These are phyloP conservation scores for Narcine bancroftii DNA, from an alignment of 2,113 vertebrate genomes.

Conservation along the genomic window DNA sequence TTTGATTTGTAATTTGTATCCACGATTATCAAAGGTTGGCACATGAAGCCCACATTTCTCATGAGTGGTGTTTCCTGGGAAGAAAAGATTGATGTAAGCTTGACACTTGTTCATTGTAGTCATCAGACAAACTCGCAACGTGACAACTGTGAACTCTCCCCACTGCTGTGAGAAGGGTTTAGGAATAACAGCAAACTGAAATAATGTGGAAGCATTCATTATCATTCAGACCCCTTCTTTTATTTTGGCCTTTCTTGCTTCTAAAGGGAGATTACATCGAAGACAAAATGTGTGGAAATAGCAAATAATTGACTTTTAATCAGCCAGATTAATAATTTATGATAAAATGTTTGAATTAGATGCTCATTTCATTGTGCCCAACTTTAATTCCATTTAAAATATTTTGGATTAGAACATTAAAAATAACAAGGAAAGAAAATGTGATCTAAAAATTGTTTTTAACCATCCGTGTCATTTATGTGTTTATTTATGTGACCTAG, in stretches of 20 bases:
- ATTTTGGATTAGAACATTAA: not conserved
- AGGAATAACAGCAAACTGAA: not conserved
- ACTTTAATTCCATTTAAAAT: not conserved
- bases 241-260: not conserved
- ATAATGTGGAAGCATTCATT: not conserved
- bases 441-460: not conserved
- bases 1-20: not conserved
- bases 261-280: not conserved
- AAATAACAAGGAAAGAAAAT: not conserved
- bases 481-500: slow-evolving; percentile 39
- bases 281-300: not conserved
- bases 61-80: not conserved
- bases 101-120: not conserved
- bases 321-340: not conserved
- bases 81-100: not conserved
- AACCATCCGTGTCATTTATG: not conserved
- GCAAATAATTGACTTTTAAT: not conserved
- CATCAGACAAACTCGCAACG: not conserved
- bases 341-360: not conserved
- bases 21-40: not conserved
- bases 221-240: not conserved
- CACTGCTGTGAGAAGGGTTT: not conserved
- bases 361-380: not conserved
- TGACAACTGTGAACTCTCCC: not conserved
- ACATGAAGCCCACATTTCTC: not conserved